Base-by-base conservation (phyloP, 2,113 vertebrate genomes). In the Neofelis nebulosa region DNA sequence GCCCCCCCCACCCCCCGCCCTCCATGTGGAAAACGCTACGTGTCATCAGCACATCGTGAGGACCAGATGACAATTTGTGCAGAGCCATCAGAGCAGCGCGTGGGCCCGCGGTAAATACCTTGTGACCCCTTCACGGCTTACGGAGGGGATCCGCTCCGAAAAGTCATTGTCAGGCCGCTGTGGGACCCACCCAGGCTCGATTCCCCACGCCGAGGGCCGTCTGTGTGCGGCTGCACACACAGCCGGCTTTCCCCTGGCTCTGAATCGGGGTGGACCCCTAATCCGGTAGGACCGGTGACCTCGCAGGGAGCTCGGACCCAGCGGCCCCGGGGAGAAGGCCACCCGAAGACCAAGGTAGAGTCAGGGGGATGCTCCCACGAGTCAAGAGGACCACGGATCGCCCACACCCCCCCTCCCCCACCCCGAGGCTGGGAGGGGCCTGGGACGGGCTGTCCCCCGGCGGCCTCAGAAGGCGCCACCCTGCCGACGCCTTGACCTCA, bases 161-260 rank as follows among this genome's bases (percentile, higher is more conserved):
- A 29, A 25, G 2, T 4, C 33, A 0, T 4, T n/a, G 3, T 12
- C 2, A 0, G 25, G 25, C 31, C 10, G 11, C 23, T 11, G 50
- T 38, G 33, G 50, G 61, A 13, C 23, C 23, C 11, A 2, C 27
- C 0, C 25, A 0, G 8, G 21, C 18, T 18, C 3, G 1, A 6
- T 48, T 25, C 7, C 41, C 50, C 31, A 18, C 0, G 4, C 14
- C 0, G 50, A 29, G 52, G 61, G 63, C 38, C 7, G 0, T 7
- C 14, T 3, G 5, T 9, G 21, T 15, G 31, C 1, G 23, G 41
- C 6, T 15, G 29, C 6, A 10, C 41, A 16, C 21, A 10, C 14
- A 57, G 31, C 36, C 73, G 25, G 31, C 52, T 36, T 66, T 16
- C 57, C 57, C 27, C 2, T 0, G 45, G 76, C 48, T 50, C 81